Conservation (phyloP, 2,113 vertebrate genomes). For the Takifugu bimaculatus region DNA sequence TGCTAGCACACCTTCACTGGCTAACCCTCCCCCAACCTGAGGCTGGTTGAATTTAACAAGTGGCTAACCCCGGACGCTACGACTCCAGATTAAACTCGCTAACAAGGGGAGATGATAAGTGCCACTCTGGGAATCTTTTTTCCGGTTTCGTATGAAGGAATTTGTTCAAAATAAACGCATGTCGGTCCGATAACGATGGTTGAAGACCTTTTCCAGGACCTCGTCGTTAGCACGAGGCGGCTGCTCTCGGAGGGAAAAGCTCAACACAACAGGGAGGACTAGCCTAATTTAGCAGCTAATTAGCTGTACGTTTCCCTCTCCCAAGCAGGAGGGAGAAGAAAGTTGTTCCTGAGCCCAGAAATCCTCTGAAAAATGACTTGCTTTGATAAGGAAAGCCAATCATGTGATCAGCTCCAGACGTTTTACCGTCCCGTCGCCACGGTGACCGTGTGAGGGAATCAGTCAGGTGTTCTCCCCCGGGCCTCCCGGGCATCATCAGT, state of each 20-base stretch:
- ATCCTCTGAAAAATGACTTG: constrained; percentile 16
- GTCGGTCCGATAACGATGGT: neutral
- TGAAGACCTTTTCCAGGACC: neutral
- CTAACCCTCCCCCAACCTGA: no score
- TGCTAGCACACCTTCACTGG: no score
- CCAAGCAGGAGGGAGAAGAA: neutral
- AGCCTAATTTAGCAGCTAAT: neutral
- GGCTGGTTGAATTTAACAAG: no score
- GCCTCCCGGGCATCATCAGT: constrained; percentile 69
- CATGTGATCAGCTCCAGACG: constrained; percentile 33
- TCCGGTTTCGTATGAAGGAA: neutral
- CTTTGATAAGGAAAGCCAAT: constrained; percentile 44
- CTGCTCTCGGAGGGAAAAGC: neutral
- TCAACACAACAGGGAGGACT: neutral
- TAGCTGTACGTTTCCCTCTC: neutral
- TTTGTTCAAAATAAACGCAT: constrained; percentile 13
- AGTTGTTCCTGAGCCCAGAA: neutral
- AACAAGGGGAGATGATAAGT: neutral
- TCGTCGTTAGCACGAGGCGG: neutral
- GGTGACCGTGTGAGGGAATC: constrained; percentile 37
- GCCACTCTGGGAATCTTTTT: neutral
- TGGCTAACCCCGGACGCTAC: no score
- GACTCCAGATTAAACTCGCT: neutral
- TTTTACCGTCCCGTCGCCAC: constrained; percentile 44
- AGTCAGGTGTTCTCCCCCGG: constrained; percentile 73